Evolutionary conservation across 2,797 vertebrate species (phyloP).

Genomic region (Triplophysa yarkandensis): DNA sequence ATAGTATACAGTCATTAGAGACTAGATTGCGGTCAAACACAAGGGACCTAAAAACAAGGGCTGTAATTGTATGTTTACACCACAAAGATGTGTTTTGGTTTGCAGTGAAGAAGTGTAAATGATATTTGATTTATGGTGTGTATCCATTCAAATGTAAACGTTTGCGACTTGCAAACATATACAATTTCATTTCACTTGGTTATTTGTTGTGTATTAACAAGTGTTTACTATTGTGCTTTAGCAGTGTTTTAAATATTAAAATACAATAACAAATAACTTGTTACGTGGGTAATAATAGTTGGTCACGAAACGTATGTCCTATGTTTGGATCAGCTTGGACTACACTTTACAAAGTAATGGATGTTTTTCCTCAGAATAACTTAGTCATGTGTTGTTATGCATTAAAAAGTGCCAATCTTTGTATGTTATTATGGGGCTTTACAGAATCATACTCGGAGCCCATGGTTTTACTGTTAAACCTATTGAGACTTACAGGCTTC

Average conservation of each 20-base stretch:
- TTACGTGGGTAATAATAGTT: constrained; percentile 48
- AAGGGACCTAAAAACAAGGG: constrained; percentile 35
- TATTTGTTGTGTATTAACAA: not conserved
- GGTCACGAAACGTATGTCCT: constrained; percentile 43
- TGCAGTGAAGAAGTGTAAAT: constrained; percentile 6
- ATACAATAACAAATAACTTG: not conserved
- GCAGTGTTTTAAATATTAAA: constrained; percentile 1
- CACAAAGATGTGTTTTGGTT: constrained; percentile 47
- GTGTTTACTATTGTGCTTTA: not conserved
- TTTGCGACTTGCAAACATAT: not conserved
- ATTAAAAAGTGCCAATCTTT: constrained; percentile 30
- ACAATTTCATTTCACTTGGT: too few relatives aligned
- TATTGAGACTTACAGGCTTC: constrained; percentile 10
- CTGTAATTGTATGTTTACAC: constrained; percentile 56
- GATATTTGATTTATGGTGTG: constrained; percentile 13
- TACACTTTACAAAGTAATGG: constrained; percentile 46
- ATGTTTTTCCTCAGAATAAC: constrained; percentile 40
- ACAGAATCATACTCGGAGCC: not conserved
- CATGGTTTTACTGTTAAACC: not conserved
- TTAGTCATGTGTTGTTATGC: constrained; percentile 49
- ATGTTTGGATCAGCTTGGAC: constrained; percentile 46
- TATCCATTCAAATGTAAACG: not conserved
- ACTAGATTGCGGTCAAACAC: constrained; percentile 26
- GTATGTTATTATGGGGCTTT: constrained; percentile 42
- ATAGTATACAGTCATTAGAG: constrained; percentile 32